These are phyloP conservation scores for Molossus alvarezi DNA, from an alignment of 2,797 vertebrate species.

Conservation along the genomic window DNA sequence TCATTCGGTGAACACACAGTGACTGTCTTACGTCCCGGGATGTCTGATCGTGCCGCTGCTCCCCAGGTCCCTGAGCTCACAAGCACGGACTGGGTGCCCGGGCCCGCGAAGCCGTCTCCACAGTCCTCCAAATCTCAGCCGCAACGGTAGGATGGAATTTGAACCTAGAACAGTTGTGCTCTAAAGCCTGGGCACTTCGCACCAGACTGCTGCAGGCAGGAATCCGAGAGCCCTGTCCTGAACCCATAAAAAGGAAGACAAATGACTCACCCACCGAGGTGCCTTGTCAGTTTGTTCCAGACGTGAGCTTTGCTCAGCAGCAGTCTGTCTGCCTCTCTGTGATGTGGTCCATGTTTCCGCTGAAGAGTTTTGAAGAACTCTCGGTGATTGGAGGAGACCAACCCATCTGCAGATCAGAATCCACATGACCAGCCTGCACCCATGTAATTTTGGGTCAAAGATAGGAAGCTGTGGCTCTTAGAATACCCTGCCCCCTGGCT, in stretches of 20 bases:
- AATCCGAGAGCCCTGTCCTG: not conserved
- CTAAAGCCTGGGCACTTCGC: not conserved
- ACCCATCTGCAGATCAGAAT: not conserved
- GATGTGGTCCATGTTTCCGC: constrained; percentile 78
- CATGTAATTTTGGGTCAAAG: not conserved
- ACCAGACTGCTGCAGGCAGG: not conserved
- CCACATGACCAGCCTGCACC: not conserved
- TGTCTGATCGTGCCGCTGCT: fast-evolving
- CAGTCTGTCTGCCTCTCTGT: constrained; percentile 40
- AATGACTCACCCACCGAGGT: constrained; percentile 72
- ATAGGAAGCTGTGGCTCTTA: not conserved
- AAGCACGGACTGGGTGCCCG: not conserved
- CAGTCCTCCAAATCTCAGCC: not conserved
- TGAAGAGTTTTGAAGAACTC: constrained; percentile 39
- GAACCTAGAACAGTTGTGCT: not conserved
- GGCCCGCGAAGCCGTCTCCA: not conserved
- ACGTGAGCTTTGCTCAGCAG: not conserved
- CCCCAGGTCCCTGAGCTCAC: not conserved
- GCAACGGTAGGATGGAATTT: not conserved
- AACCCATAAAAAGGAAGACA: not conserved
- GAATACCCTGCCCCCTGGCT: not conserved
- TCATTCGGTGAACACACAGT: not conserved
- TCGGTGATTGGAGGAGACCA: not conserved
- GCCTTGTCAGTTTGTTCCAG: not conserved
- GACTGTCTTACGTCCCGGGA: not conserved